Percentiles rank a stretch among this genome's conserved stretches.
These are phyloP conservation scores for Adelognathus sp. DNA, from an alignment of 2,888 invertebrate genomes.

Conservation along the genomic window DNA sequence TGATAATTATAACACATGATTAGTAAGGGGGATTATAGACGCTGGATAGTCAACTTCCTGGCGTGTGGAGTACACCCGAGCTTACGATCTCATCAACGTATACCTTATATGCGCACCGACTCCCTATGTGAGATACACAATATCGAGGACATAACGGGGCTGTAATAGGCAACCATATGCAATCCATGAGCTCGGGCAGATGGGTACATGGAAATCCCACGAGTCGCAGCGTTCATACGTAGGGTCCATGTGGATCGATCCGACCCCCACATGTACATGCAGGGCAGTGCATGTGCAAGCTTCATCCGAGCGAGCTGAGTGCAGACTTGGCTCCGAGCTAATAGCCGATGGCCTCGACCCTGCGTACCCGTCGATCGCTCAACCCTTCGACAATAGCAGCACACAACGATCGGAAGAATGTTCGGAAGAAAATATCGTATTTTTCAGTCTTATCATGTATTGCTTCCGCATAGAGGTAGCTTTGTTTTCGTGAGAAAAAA, in stretches of 20 bases:
- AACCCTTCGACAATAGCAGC: conserved; percentile 19
- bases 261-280: not conserved
- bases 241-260: conserved; percentile 37
- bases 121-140: not conserved
- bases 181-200: not conserved
- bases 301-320: not conserved
- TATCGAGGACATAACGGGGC: not conserved
- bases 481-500: too few relatives aligned
- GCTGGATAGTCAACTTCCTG: conserved; percentile 28
- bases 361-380: not conserved
- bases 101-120: not conserved
- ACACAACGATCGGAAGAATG: conserved; percentile 5
- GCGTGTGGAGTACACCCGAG: not conserved
- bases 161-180: not conserved
- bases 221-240: conserved; percentile 1
- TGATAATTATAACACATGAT: conserved; percentile 48
- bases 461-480: too few relatives aligned
- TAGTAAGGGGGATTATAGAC: conserved; percentile 30
- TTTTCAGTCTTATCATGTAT: not conserved
- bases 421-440: too few relatives aligned
- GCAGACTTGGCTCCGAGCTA: not conserved
- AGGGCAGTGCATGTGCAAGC: not conserved
- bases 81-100: not conserved
- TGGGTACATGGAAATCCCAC: not conserved
- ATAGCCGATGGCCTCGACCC: not conserved